Percentiles rank a stretch among this genome's conserved stretches.
Evolutionary conservation across 2,797 vertebrate species (phyloP).

Genomic region (Premnoplex brunnescens): DNA sequence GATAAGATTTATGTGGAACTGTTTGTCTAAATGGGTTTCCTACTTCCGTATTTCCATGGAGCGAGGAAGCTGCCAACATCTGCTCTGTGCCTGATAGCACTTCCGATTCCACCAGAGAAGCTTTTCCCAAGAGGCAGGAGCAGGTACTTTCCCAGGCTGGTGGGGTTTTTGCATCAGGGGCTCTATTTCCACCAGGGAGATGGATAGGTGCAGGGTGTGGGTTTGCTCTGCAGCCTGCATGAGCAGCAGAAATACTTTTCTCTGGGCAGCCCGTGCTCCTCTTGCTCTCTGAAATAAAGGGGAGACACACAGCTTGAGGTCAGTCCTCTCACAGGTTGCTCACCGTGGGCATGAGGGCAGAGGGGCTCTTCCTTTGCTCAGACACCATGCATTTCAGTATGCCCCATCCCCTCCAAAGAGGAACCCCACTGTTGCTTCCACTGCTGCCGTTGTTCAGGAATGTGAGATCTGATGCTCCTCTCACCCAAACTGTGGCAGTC

Average conservation of each 20-base stretch:
- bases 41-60: slow-evolving; percentile 38
- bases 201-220: neutral
- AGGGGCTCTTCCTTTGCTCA: neutral
- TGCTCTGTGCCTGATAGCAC: neutral
- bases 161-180: neutral
- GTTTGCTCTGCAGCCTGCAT: neutral
- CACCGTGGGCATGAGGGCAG: accelerated
- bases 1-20: slow-evolving; percentile 44
- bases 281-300: neutral
- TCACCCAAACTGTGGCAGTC: neutral
- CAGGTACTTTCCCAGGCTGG: neutral
- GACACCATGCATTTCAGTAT: neutral
- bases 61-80: neutral
- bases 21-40: slow-evolving; percentile 23
- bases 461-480: neutral
- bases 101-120: neutral
- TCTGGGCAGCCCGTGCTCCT: neutral
- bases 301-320: neutral
- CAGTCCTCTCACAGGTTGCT: neutral
- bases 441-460: neutral
- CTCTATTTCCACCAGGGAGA: neutral
- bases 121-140: neutral
- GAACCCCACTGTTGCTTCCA: neutral
- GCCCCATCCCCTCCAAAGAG: neutral
- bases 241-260: neutral